phyloP scores from a whole-genome alignment of 2,113 vertebrate species.

The Chaetodon trifascialis region DNA sequence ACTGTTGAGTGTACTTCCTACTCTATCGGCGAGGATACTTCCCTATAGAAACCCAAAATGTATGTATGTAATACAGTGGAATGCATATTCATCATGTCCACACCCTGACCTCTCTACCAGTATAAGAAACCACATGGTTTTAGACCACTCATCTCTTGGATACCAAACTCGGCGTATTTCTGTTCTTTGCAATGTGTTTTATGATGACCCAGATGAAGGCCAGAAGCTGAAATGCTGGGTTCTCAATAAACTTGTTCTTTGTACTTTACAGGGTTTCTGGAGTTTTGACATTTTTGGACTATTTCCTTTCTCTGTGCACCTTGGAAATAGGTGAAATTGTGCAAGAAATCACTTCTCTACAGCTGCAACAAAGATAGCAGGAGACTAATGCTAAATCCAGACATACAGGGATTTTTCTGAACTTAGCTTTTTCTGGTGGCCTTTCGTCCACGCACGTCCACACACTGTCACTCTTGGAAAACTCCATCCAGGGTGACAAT shows the following conservation, averaged over 20 bases:
- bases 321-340: not conserved
- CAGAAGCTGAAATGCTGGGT: not conserved
- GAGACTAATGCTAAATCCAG: not conserved
- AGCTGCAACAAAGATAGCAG: not conserved
- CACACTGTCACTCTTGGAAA: too few species aligned
- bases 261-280: not conserved
- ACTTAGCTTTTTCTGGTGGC: too few species aligned
- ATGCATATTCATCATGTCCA: not conserved
- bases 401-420: too few species aligned
- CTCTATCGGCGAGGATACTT: too few species aligned
- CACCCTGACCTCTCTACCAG: not conserved
- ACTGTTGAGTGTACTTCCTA: too few species aligned
- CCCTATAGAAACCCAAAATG: not conserved
- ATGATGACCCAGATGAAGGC: not conserved
- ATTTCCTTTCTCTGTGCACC: not conserved
- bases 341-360: not conserved
- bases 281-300: not conserved
- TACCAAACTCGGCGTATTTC: not conserved
- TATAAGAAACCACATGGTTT: not conserved
- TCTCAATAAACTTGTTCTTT: not conserved
- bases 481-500: too few species aligned
- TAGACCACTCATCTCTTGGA: not conserved
- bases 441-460: too few species aligned
- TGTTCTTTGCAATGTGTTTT: not conserved
- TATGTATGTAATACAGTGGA: not conserved